These are phyloP conservation scores for Xestobium rufovillosum DNA, from an alignment of 2,888 invertebrate species.

Conservation along the genomic window DNA sequence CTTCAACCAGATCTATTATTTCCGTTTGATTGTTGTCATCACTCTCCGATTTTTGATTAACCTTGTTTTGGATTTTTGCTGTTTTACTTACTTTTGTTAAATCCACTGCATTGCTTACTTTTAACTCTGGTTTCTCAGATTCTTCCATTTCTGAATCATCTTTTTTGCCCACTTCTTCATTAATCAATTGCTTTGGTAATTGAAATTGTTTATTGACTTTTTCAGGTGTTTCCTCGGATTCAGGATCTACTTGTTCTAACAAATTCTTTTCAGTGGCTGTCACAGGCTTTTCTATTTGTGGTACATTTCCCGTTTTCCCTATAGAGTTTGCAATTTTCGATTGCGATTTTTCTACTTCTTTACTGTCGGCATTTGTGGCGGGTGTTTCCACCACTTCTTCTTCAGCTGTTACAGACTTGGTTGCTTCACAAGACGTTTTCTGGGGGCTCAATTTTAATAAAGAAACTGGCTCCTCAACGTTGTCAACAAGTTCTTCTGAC, in stretches of 20 bases:
- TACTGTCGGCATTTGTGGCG: slow-evolving; percentile 3
- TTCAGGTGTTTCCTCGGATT: slow-evolving; percentile 5
- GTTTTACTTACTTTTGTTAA: no score
- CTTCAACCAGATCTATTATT: no score
- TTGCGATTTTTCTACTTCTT: slow-evolving; percentile 6
- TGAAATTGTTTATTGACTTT: slow-evolving; percentile 6
- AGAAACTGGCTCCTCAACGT: no score
- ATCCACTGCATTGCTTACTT: no score
- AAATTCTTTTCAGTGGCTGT: slow-evolving; percentile 6
- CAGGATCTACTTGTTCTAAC: slow-evolving; percentile 1
- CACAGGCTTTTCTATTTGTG: no score
- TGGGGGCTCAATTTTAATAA: no score
- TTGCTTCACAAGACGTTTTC: slow-evolving; percentile 5
- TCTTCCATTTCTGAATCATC: slow-evolving; percentile 11
- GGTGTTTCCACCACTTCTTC: slow-evolving; percentile 5
- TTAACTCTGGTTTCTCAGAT: slow-evolving; percentile 6
- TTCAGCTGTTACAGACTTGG: slow-evolving; percentile 4
- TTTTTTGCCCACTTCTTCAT: slow-evolving; percentile 12
- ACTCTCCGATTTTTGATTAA: no score
- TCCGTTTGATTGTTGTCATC: no score
- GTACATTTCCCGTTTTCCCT: not conserved
- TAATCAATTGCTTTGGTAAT: slow-evolving; percentile 7
- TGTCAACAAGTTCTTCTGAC: no score
- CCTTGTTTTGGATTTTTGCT: no score
- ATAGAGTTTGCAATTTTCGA: not conserved